A percentile compares a stretch with the other conserved stretches of the same genome.
These are phyloP conservation scores for Trinorchestia longiramus DNA, from an alignment of 1,140 invertebrate species.

Conservation along the genomic window DNA sequence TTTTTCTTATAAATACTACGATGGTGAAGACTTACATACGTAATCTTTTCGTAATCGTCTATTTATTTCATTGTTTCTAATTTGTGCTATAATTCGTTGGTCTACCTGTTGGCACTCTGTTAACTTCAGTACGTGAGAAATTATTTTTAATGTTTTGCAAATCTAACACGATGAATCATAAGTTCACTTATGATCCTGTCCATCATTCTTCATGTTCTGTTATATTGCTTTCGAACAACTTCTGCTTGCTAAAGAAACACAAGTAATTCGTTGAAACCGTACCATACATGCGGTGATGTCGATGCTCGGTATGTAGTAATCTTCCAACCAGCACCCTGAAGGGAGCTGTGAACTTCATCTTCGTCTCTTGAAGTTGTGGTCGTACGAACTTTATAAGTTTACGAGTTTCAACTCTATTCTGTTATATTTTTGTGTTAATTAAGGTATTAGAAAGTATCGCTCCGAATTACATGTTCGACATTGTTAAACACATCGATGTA, in stretches of 20 bases:
- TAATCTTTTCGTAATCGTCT: too few relatives aligned
- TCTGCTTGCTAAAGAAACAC: not conserved
- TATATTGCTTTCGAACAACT: too few relatives aligned
- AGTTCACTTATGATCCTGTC: too few relatives aligned
- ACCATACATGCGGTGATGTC: not conserved
- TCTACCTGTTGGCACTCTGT: too few relatives aligned
- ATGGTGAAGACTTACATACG: too few relatives aligned
- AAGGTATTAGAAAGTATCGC: not conserved
- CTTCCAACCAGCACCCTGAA: not conserved
- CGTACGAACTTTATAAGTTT: not conserved
- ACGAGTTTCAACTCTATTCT: not conserved
- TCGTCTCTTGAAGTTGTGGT: not conserved
- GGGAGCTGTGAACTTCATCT: not conserved
- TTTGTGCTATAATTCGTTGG: too few relatives aligned
- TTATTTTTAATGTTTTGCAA: too few relatives aligned
- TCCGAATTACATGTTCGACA: not conserved
- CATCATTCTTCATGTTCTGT: too few relatives aligned
- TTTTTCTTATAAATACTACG: too few relatives aligned
- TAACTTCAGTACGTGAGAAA: too few relatives aligned
- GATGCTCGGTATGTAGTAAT: not conserved
- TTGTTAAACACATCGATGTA: not conserved
- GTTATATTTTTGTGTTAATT: not conserved
- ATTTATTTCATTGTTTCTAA: too few relatives aligned
- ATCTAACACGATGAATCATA: too few relatives aligned
- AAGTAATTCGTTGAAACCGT: not conserved